Conservation (phyloP, 1,140 invertebrate genomes). For the Drosophila lowei region DNA sequence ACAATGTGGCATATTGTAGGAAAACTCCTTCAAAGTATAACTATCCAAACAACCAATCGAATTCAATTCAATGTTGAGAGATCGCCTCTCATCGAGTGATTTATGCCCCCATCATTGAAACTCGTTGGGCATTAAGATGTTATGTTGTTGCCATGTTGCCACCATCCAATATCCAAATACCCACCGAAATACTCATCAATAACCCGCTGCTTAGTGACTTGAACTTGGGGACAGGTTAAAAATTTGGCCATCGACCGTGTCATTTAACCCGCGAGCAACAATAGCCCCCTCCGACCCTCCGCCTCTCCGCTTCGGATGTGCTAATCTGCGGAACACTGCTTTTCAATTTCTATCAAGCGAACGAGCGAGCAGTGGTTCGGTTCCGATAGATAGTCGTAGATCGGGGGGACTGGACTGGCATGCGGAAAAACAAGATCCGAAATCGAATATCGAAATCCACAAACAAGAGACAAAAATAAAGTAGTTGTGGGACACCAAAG, state of each 20-base stretch:
- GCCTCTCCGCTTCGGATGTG: constrained; percentile 34
- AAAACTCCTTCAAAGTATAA: too few relatives aligned
- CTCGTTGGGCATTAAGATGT: constrained; percentile 37
- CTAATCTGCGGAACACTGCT: constrained; percentile 61
- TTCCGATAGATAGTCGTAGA: background rate
- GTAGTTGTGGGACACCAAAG: background rate
- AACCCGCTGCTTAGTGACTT: constrained; percentile 41
- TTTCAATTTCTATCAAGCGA: constrained; percentile 46
- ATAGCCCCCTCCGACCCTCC: constrained; percentile 5
- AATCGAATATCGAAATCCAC: constrained; percentile 20
- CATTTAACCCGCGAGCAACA: constrained; percentile 62
- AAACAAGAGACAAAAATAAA: constrained; percentile 12
- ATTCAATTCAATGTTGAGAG: background rate
- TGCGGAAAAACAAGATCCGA: constrained; percentile 51
- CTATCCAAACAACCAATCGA: too few relatives aligned
- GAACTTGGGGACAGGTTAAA: constrained; percentile 53
- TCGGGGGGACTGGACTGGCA: constrained; percentile 26
- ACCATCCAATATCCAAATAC: too few relatives aligned
- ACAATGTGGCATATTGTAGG: constrained; percentile 41
- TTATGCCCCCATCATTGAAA: constrained; percentile 19
- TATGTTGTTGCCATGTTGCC: background rate
- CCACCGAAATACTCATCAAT: constrained; percentile 58
- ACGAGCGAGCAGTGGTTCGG: background rate
- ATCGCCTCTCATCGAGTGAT: constrained; percentile 25
- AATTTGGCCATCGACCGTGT: constrained; percentile 64